Evolutionary conservation across 2,113 vertebrate genomes (phyloP).

Genomic region (Tachysurus vachellii): DNA sequence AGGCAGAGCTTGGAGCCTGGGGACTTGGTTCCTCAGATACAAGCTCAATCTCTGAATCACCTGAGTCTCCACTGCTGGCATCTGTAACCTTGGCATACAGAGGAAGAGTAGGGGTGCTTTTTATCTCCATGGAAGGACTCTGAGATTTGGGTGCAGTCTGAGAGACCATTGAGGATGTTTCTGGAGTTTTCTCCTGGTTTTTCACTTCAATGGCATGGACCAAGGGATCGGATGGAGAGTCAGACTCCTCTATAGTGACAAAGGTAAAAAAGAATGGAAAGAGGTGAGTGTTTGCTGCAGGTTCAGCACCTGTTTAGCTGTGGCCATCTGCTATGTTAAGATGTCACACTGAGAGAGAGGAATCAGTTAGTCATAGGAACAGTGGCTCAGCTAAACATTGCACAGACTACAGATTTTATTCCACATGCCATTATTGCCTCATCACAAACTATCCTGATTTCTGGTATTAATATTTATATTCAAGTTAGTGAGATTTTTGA

Average conservation of each 20-base stretch:
- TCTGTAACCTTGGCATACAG: slow-evolving; percentile 75
- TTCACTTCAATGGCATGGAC: slow-evolving; percentile 60
- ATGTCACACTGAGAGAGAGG: slow-evolving; percentile 32
- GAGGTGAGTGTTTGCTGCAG: slow-evolving; percentile 31
- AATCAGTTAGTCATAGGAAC: slow-evolving; percentile 24
- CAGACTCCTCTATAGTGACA: slow-evolving; percentile 67
- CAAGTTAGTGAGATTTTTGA: not conserved
- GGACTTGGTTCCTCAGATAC: slow-evolving; percentile 84
- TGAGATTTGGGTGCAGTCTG: slow-evolving; percentile 39
- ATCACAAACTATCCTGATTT: not conserved
- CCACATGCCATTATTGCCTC: not conserved
- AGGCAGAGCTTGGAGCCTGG: slow-evolving; percentile 55
- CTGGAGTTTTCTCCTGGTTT: slow-evolving; percentile 50
- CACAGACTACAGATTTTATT: slow-evolving; percentile 3
- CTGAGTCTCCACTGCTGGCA: slow-evolving; percentile 89
- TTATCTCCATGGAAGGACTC: slow-evolving; percentile 48
- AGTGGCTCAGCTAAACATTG: not conserved
- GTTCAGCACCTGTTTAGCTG: slow-evolving; percentile 21
- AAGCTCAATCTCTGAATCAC: slow-evolving; percentile 94
- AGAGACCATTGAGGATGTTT: not conserved
- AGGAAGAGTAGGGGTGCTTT: slow-evolving; percentile 35
- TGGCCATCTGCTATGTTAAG: slow-evolving; percentile 44
- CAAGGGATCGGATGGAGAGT: slow-evolving; percentile 66
- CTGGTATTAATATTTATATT: not conserved
- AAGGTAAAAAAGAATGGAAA: slow-evolving; percentile 30